Conservation (phyloP, 2,888 invertebrate species). For the Drosophila kanekoi region DNA sequence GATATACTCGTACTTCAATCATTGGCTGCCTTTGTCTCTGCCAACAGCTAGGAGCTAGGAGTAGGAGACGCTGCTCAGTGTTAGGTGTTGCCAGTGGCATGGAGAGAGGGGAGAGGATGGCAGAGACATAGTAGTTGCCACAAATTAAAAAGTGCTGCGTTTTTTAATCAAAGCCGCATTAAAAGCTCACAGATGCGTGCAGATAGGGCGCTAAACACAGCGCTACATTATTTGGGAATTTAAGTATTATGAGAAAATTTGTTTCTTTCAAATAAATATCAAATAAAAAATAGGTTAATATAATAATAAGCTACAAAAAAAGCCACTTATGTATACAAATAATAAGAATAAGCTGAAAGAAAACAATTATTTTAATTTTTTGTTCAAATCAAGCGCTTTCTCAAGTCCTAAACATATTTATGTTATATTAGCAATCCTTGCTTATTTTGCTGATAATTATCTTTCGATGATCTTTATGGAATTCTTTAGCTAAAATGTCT, state of each 20-base stretch:
- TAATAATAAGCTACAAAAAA: neutral
- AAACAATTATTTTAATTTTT: too few species aligned
- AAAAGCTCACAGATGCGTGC: constrained; percentile 43
- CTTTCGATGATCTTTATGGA: too few species aligned
- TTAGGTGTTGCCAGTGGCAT: constrained; percentile 42
- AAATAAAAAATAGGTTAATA: neutral
- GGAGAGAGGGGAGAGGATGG: constrained; percentile 3
- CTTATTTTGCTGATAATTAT: too few species aligned
- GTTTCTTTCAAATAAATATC: neutral
- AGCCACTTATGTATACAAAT: neutral
- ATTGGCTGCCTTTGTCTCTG: constrained; percentile 67
- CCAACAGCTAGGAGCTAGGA: neutral
- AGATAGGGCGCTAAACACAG: constrained; percentile 27
- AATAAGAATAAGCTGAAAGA: too few species aligned
- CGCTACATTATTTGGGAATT: constrained; percentile 15
- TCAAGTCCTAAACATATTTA: too few species aligned
- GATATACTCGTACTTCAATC: constrained; percentile 67
- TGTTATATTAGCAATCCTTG: too few species aligned
- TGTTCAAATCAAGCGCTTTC: too few species aligned
- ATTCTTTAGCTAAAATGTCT: too few species aligned
- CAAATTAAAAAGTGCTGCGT: constrained; percentile 78
- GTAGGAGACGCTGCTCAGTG: constrained; percentile 7
- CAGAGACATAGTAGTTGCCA: constrained; percentile 52
- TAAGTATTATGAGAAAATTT: neutral
- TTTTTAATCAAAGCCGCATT: constrained; percentile 81